Base-by-base conservation (phyloP, 1,140 invertebrate species). In the Sinella curviseta region DNA sequence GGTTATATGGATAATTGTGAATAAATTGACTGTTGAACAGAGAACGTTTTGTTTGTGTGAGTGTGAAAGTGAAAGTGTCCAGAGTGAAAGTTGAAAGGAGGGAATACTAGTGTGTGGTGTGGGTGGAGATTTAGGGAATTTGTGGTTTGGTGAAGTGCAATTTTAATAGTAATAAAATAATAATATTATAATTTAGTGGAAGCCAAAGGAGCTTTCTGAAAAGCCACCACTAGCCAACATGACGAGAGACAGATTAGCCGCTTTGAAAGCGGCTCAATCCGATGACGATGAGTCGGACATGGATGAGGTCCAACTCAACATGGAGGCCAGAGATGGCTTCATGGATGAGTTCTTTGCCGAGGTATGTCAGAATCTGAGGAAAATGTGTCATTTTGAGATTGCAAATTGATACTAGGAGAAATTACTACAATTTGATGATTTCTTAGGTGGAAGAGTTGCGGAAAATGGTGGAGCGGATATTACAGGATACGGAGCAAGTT, bases 401-500 rank as follows among this genome's bases (percentile, higher is more conserved):
- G n/a, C n/a, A n/a, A n/a, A n/a, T n/a, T n/a, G n/a, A n/a, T n/a
- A n/a, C n/a, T n/a, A n/a, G n/a, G n/a, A n/a, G n/a, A n/a, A n/a
- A n/a, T 12, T 48, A 48, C 8, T 48, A 20, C 39, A 12, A 48
- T n/a, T 60, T 16, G 8, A 60, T 60, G 24, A 60, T 17, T 87
- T n/a, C n/a, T 30, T 85, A 94, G 93, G 97, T 99, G 88, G 97
- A 99, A 90, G 97, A 99, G 89, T 99, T 99, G 88, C 93, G 97
- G 84, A 96, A 96, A 88, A 98, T 98, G 94, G 98, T 99, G 91
- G 97, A 99, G 88, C 97, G 97, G 90, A 98, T 99, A 87, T 95
- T 98, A 87, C 93, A 94, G 84, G 98, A 98, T 91, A 97, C 99
- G 70, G 97, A 99, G 87, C 96, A 99, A 89, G 97, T 99, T 36